Conservation (phyloP, 2,797 vertebrate genomes). For the Mormyrus proboscirostris region DNA sequence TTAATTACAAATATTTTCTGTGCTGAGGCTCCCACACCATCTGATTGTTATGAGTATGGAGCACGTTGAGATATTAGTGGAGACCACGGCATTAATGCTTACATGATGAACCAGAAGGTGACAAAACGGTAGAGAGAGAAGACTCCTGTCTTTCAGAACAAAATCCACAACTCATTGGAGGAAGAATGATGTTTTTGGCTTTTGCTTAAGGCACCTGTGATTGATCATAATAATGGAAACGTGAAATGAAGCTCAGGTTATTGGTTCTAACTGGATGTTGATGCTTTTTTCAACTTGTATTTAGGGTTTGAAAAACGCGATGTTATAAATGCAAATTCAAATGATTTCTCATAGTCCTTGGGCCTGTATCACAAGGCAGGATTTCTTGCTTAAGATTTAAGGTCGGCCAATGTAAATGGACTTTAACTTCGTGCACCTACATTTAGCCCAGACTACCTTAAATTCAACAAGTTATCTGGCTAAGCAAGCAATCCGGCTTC, state of each 20-base stretch:
- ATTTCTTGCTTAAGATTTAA: background rate
- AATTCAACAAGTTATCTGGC: background rate
- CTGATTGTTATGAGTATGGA: conserved; percentile 45
- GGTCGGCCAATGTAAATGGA: background rate
- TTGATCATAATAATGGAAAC: background rate
- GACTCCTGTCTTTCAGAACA: background rate
- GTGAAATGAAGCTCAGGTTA: background rate
- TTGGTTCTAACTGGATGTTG: background rate
- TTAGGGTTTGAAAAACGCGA: background rate
- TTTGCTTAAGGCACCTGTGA: background rate
- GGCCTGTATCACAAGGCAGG: background rate
- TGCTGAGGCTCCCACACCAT: conserved; percentile 42
- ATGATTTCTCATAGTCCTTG: background rate
- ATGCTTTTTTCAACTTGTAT: background rate
- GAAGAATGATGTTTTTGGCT: background rate
- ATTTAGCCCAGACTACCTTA: background rate
- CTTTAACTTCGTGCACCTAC: background rate
- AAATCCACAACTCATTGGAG: background rate
- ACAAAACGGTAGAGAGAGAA: background rate
- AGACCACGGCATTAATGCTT: background rate
- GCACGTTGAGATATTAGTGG: conserved; percentile 30
- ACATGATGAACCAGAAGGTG: background rate
- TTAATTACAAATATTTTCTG: conserved; percentile 57
- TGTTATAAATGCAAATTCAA: background rate
- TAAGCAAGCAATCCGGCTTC: background rate